Base-by-base conservation (phyloP, 2,797 vertebrate genomes). In the Oryzias sinensis region DNA sequence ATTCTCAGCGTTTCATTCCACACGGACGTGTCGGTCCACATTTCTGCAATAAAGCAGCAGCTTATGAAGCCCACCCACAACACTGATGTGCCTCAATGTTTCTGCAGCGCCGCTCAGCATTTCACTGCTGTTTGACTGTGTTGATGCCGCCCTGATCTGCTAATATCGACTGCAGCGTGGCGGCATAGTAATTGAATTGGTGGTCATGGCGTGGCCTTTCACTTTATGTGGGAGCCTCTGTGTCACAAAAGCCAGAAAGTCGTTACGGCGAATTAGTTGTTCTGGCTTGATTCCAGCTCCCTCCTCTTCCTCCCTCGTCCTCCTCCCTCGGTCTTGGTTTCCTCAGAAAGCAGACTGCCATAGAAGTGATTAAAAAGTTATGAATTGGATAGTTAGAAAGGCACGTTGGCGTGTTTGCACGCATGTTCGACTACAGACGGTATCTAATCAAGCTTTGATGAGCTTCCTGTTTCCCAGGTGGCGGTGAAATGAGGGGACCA, bases 181-280 rank as follows among this genome's bases (percentile, higher is more conserved):
- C 40, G 15, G 67, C 59, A 64, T 61, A 52, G 69, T 85, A 87
- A 88, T 86, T 83, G 84, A 89, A 86, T 81, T 76, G 77, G 61
- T 82, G 59, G 17, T 47, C 56, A 53, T 65, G 79, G 74, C 68
- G 53, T 50, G 48, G 81, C 80, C 81, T 78, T 72, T 79, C 18
- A 14, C 76, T 83, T 81, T 73, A 80, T 83, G 76, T 59, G 50
- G 72, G 69, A 72, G 84, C 83, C 70, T 70, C 77, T 66, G 61
- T 61, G 68, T 82, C 81, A 77, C 18, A 25, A 67, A 74, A 74
- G 85, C 84, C 81, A 77, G 81, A 79, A 88, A 86, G 87, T 91
- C 82, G 89, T 91, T 89, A 87, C 66, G 75, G 77, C 85, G 85
- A 86, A 91, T 90, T 68, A 88, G 82, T 84, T 82, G 77, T 78